Base-by-base conservation (phyloP, 2,888 invertebrate genomes). In the Orthosia incerta region DNA sequence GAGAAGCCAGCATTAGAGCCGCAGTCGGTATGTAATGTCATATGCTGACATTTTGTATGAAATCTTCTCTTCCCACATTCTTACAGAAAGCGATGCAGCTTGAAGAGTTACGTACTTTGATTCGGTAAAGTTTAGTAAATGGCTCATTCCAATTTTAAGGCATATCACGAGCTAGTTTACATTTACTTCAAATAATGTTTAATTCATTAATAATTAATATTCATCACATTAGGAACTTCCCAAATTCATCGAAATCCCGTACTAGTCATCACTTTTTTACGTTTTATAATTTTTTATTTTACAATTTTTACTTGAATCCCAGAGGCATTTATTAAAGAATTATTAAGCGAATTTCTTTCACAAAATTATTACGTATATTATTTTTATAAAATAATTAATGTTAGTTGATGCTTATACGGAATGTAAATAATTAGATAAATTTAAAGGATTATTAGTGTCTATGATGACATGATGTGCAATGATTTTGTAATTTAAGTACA, bases 401-500 rank as follows among this genome's bases (percentile, higher is more conserved):
- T 67, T 74, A 62, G 71, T 68, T 53, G 39, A 76, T 55, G 85
- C 86, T 75, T 79, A 59, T 51, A 72, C 46, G 39, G 55, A 70
- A n/a, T 84, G 80, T 82, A 87, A 73, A 82, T 87, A 80, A 71
- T 62, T 76, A 82, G 71, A 68, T 69, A 66, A 71, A 81, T 76
- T 72, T 76, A 64, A 82, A 59, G 64, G 60, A 70, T 71, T 76
- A 74, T 79, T 51, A 57, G 71, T 79, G 75, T 80, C 64, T 79
- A 51, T 18, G 76, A 83, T 56, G 79, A 84, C 74, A 79, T 74
- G 78, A 82, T 84, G 88, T 89, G 89, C 85, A 87, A 89, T 88
- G 85, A 71, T 85, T 90, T 91, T 92, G 86, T 91, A 90, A 90
- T 88, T 88, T 88, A 90, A 86, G 84, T 90, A 88, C 86, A 86